A percentile compares a stretch with the other conserved stretches of the same genome.
Evolutionary conservation across 2,888 invertebrate genomes (phyloP).

Genomic region (Xylocampa areola): DNA sequence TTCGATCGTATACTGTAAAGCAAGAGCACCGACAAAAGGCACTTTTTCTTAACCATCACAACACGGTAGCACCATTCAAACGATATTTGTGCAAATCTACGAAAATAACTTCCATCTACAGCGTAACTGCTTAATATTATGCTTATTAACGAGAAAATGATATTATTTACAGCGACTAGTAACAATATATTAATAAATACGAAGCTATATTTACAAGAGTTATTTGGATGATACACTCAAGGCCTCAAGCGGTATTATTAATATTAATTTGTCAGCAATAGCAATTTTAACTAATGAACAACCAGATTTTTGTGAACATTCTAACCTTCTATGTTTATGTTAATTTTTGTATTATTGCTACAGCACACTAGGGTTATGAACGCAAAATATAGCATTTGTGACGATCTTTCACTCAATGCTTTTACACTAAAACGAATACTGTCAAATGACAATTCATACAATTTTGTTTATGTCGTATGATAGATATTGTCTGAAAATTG

Average conservation of each 20-base stretch:
- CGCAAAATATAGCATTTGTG: conserved; percentile 39
- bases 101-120: conserved; percentile 36
- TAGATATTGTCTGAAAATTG: conserved; percentile 55
- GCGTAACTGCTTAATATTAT: conserved; percentile 49
- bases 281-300: conserved; percentile 36
- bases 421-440: conserved; percentile 36
- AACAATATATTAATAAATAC: conserved; percentile 63
- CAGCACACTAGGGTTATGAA: conserved; percentile 40
- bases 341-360: conserved; percentile 34
- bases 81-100: conserved; percentile 55
- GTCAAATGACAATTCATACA: conserved; percentile 15
- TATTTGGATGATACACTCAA: conserved; percentile 81
- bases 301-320: conserved; percentile 11
- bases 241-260: conserved; percentile 70
- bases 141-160: conserved; percentile 48
- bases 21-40: conserved; percentile 57
- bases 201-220: conserved; percentile 63
- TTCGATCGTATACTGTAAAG: conserved; percentile 19
- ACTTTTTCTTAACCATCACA: conserved; percentile 63
- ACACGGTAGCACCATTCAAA: conserved; percentile 64
- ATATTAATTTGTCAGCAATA: conserved; percentile 43
- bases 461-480: conserved; percentile 9
- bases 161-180: conserved; percentile 69
- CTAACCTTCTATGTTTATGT: conserved; percentile 20
- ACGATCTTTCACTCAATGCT: conserved; percentile 37